Percentiles rank a stretch among this genome's conserved stretches.
Conservation (phyloP, 2,888 invertebrate genomes). For the Agapostemon virescens region DNA sequence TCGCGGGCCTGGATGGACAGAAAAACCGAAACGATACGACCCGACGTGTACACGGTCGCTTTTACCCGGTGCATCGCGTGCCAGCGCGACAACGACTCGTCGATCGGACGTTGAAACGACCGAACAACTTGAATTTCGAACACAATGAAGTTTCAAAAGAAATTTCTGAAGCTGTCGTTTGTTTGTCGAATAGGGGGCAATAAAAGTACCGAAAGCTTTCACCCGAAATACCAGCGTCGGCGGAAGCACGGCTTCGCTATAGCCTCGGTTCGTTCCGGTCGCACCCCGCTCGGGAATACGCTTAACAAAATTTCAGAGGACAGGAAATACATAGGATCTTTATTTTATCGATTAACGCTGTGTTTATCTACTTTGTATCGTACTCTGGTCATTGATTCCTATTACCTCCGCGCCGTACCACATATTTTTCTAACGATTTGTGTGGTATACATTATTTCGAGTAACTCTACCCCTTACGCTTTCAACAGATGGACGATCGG, state of each 20-base stretch:
- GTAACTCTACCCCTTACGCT: too few species aligned
- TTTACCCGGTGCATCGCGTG: conserved; percentile 1
- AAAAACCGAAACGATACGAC: conserved; percentile 36
- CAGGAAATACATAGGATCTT: not conserved
- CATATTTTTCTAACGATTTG: not conserved
- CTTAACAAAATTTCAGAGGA: not conserved
- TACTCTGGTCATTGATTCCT: not conserved
- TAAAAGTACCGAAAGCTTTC: not conserved
- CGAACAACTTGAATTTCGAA: conserved; percentile 17
- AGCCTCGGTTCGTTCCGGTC: not conserved
- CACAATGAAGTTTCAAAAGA: not conserved
- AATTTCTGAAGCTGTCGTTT: conserved; percentile 1
- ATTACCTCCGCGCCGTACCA: not conserved
- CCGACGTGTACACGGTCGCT: not conserved
- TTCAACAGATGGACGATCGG: too few species aligned
- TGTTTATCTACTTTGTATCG: too few species aligned
- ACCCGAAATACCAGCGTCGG: not conserved
- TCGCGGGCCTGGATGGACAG: conserved; percentile 5
- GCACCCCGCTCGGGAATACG: not conserved
- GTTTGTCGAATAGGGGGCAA: not conserved
- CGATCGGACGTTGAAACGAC: conserved; percentile 12
- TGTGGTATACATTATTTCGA: not conserved
- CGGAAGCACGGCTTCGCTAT: not conserved
- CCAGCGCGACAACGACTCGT: not conserved
- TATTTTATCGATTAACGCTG: not conserved